A percentile compares a stretch with the other conserved stretches of the same genome.
Conservation (phyloP, 2,113 vertebrate genomes). For the Catagonus wagneri region DNA sequence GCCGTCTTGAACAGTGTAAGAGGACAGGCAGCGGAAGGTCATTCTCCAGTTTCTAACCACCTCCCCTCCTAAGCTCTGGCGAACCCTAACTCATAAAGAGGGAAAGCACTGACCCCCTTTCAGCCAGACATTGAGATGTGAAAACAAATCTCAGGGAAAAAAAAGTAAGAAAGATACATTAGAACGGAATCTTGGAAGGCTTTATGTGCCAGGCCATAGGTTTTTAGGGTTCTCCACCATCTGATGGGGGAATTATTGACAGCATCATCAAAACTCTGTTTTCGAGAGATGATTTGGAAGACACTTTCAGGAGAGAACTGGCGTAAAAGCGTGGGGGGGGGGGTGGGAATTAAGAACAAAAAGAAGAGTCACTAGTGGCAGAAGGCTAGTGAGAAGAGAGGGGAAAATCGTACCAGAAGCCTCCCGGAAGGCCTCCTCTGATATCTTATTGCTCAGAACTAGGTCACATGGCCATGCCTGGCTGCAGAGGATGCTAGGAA, state of each 20-base stretch:
- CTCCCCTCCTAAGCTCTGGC: background rate
- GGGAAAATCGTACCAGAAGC: background rate
- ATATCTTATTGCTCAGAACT: background rate
- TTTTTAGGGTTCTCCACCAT: background rate
- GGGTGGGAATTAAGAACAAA: background rate
- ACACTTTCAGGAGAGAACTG: background rate
- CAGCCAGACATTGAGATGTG: background rate
- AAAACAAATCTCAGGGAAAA: background rate
- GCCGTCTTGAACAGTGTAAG: background rate
- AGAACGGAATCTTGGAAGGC: background rate
- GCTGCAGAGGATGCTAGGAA: background rate
- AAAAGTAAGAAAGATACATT: background rate
- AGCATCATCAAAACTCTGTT: background rate
- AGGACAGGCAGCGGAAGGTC: background rate
- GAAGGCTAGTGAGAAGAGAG: background rate
- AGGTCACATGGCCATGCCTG: background rate
- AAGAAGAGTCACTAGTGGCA: background rate
- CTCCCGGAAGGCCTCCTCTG: background rate
- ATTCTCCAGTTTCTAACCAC: background rate
- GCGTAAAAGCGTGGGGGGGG: background rate
- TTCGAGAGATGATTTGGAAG: background rate
- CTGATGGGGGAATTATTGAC: background rate
- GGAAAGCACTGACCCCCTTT: background rate
- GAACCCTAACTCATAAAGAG: background rate
- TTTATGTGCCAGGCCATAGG: background rate